phyloP scores from a whole-genome alignment of 2,888 invertebrate genomes.

The Drosophila vallismaia region DNA sequence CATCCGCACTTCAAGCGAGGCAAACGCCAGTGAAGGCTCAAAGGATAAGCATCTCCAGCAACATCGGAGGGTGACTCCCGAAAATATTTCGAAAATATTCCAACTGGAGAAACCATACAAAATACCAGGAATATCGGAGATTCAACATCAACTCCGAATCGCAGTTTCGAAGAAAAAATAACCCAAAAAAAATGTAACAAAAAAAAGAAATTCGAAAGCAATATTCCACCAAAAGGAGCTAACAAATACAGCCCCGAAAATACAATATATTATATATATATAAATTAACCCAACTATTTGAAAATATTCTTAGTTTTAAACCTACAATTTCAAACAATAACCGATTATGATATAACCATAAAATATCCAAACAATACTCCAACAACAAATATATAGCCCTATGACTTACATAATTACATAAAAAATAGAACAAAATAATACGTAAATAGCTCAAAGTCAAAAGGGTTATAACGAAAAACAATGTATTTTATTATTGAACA shows the following conservation, averaged over 20 bases:
- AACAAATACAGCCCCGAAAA: not conserved
- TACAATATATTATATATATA: not conserved
- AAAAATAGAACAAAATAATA: slow-evolving; percentile 37
- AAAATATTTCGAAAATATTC: slow-evolving; percentile 10
- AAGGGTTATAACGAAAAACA: slow-evolving; percentile 17
- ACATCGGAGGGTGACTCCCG: slow-evolving; percentile 7
- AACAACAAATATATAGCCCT: slow-evolving; percentile 21
- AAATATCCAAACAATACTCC: slow-evolving; percentile 23
- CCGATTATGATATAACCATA: slow-evolving; percentile 19
- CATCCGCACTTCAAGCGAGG: slow-evolving; percentile 33
- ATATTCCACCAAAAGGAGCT: slow-evolving; percentile 3
- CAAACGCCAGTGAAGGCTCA: slow-evolving; percentile 68
- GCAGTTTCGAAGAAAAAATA: slow-evolving; percentile 2
- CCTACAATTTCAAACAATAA: slow-evolving; percentile 19
- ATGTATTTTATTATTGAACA: slow-evolving; percentile 46
- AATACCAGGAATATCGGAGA: not conserved
- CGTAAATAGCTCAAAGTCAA: slow-evolving; percentile 27
- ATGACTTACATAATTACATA: slow-evolving; percentile 29
- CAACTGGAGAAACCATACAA: not conserved
- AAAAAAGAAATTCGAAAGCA: not conserved
- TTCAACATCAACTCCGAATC: not conserved
- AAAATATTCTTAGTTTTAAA: slow-evolving; percentile 10
- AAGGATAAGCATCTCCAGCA: slow-evolving; percentile 63
- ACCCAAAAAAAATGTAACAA: not conserved
- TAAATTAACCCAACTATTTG: not conserved